Evolutionary conservation across 92 coral and sea anemone genomes (phyloP).

Genomic region (Anthopleura xanthogrammica): DNA sequence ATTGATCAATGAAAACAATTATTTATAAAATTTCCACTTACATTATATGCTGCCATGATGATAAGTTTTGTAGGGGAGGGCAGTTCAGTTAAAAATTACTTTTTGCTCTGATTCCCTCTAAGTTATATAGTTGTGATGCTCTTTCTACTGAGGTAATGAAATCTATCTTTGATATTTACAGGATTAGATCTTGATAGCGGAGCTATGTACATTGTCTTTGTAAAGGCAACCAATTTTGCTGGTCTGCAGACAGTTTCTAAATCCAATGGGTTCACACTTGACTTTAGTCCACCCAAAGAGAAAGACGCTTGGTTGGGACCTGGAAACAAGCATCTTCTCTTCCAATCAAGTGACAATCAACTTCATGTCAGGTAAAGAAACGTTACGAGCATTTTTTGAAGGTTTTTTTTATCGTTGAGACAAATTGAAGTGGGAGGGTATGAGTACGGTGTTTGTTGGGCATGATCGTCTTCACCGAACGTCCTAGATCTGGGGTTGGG

Average conservation of each 20-base stretch:
- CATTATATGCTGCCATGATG: too few species aligned
- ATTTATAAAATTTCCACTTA: too few species aligned
- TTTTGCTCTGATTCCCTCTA: too few species aligned
- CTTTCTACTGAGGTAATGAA: too few species aligned
- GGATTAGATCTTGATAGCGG: conserved; percentile 67
- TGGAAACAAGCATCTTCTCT: conserved; percentile 10
- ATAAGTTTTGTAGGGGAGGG: too few species aligned
- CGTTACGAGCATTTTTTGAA: too few species aligned
- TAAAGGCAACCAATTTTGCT: conserved; percentile 57
- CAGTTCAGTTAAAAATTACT: neutral
- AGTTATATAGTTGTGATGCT: neutral
- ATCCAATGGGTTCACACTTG: conserved; percentile 70
- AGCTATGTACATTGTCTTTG: conserved; percentile 39
- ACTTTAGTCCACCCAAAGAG: conserved; percentile 48
- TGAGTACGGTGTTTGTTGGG: too few species aligned
- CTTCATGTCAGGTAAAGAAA: conserved; percentile 39
- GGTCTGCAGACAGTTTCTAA: conserved; percentile 35
- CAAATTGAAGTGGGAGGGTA: too few species aligned
- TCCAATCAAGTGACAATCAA: conserved; percentile 29
- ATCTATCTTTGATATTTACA: neutral
- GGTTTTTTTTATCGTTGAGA: too few species aligned
- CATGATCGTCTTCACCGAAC: too few species aligned
- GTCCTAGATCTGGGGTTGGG: too few species aligned
- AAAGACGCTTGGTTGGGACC: conserved; percentile 44
- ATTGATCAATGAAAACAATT: too few species aligned